phyloP scores from a whole-genome alignment of 2,888 invertebrate genomes.

The Vannuccia rotundouncinata region DNA sequence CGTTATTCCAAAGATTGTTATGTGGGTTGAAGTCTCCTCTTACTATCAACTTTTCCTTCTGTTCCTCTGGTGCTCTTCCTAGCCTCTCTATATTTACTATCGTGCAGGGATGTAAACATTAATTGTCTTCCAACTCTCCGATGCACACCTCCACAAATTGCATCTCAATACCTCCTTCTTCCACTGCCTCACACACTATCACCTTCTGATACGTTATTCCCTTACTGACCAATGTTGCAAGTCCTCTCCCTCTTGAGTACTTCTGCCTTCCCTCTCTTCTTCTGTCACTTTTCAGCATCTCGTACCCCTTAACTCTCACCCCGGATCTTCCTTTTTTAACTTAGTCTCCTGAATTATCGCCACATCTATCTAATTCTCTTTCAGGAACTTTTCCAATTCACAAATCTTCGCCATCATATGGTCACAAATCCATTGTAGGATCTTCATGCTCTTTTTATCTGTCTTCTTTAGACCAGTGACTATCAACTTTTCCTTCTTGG shows the following conservation, averaged over 20 bases:
- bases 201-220: neutral
- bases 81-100: neutral
- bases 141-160: neutral
- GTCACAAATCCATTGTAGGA: neutral
- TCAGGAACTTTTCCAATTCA: neutral
- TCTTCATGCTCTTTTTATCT: neutral
- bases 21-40: neutral
- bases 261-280: neutral
- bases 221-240: neutral
- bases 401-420: neutral
- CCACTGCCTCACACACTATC: neutral
- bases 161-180: neutral
- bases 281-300: neutral
- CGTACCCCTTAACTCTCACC: neutral
- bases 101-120: neutral
- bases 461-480: neutral
- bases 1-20: neutral
- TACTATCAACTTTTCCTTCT: neutral
- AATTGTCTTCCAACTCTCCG: neutral
- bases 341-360: neutral
- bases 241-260: neutral
- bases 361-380: neutral
- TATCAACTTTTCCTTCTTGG: neutral
- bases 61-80: neutral
- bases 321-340: neutral